Evolutionary conservation across 2,797 vertebrate species (phyloP).

Genomic region (Dendrocincla fuliginosa): DNA sequence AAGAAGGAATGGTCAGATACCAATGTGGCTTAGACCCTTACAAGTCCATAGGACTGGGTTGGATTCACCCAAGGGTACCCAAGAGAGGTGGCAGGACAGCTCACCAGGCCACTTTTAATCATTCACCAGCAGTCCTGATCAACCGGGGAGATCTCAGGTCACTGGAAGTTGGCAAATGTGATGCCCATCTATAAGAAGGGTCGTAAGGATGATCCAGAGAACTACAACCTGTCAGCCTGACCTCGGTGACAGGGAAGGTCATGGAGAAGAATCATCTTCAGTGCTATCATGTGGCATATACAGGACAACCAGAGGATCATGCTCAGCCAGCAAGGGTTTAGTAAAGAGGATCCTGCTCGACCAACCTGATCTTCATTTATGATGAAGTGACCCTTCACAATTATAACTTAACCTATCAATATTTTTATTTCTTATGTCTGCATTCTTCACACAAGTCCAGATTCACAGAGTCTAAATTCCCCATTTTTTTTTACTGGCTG

Average conservation of each 20-base stretch:
- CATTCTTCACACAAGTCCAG: not conserved
- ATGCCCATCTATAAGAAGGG: not conserved
- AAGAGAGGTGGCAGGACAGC: not conserved
- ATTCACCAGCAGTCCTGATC: not conserved
- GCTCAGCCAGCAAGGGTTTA: not conserved
- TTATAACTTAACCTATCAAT: not conserved
- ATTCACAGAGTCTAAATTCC: not conserved
- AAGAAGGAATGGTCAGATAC: not conserved
- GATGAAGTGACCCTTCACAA: not conserved
- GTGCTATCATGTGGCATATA: too few relatives aligned
- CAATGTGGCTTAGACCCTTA: too few relatives aligned
- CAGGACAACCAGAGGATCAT: not conserved
- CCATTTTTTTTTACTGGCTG: not conserved
- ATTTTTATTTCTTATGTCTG: not conserved
- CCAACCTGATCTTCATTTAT: not conserved
- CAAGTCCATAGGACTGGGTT: not conserved
- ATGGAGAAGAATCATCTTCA: not conserved
- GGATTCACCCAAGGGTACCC: not conserved
- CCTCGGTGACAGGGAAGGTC: not conserved
- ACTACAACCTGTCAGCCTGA: not conserved
- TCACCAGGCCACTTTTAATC: not conserved
- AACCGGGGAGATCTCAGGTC: fast-evolving
- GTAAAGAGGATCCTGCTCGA: not conserved
- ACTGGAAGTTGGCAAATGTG: not conserved
- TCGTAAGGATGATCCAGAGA: not conserved